A percentile compares a stretch with the other conserved stretches of the same genome.
Evolutionary conservation across 2,797 vertebrate genomes (phyloP).

Genomic region (Sebastes hopkinsi): DNA sequence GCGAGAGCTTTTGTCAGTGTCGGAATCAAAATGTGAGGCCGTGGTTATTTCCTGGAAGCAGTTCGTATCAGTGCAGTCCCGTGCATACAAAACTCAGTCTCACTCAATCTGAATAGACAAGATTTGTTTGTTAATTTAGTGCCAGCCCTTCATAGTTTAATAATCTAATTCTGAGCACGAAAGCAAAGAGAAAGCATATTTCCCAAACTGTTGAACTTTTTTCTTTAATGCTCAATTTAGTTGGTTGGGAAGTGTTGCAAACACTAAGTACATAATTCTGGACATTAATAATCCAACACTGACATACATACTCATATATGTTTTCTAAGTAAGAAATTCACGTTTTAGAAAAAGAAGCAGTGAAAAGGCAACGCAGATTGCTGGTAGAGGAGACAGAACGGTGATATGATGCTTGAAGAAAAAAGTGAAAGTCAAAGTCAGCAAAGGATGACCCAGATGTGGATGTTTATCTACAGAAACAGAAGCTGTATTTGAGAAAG

Average conservation of each 20-base stretch:
- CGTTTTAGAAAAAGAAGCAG: background rate
- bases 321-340: no score
- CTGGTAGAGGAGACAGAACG: background rate
- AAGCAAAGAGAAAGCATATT: background rate
- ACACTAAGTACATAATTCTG: background rate
- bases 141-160: background rate
- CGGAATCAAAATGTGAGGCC: background rate
- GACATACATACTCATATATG: background rate
- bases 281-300: background rate
- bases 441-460: slow-evolving; percentile 8
- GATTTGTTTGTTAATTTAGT: background rate
- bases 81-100: background rate
- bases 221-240: background rate
- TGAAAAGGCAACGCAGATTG: background rate
- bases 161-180: background rate
- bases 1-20: background rate
- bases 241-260: background rate
- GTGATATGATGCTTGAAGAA: background rate
- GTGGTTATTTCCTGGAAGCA: background rate
- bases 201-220: background rate
- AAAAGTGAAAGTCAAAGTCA: background rate
- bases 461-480: background rate
- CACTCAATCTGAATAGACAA: no score
- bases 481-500: slow-evolving; percentile 6
- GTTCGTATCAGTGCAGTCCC: background rate